Base-by-base conservation (phyloP, 2,797 vertebrate genomes). In the Sitta carolinensis region DNA sequence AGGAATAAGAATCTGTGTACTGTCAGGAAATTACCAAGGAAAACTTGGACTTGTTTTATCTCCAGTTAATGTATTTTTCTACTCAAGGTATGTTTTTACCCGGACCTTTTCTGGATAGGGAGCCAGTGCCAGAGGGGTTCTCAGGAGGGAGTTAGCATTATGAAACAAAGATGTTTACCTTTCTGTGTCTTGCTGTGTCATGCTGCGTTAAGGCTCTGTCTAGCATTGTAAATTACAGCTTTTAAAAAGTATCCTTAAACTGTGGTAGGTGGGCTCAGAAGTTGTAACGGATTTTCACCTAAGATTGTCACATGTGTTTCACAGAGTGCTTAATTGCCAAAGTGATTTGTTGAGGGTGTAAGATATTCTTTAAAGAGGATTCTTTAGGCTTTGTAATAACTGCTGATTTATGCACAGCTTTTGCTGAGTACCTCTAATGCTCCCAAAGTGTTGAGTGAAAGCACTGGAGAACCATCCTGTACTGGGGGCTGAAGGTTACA, bases 161-260 rank as follows among this genome's bases (percentile, higher is more conserved):
- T 77, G 81, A 91, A 96, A 87, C 89, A 80, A 87, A 92, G 92
- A 83, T 91, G 72, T 94, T 97, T 95, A 96, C 95, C 68, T 92
- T 86, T 12, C 43, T 85, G 64, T 93, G 58, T 82, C 70, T 91
- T 96, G 97, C 96, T 97, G 93, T 94, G 96, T 97, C 97, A 97
- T 96, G 95, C 95, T 97, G 96, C 77, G 2, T 94, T 75, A 25
- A 29, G 63, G 77, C 62, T 96, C 68, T 45, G 40, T 27, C 48
- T 58, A 89, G 88, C 84, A 62, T 69, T 59, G 5, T 50, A 75
- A 86, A 89, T 96, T 63, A 63, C 76, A 96, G 89, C 80, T 95
- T 78, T 80, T 58, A 8, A 63, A 83, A 96, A 93, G 57, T 87
- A 48, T 55, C 13, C 23, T 75, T 34, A 19, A 61, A 11, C 61